Conservation (phyloP, 1,140 invertebrate genomes). For the Panonychus citri region DNA sequence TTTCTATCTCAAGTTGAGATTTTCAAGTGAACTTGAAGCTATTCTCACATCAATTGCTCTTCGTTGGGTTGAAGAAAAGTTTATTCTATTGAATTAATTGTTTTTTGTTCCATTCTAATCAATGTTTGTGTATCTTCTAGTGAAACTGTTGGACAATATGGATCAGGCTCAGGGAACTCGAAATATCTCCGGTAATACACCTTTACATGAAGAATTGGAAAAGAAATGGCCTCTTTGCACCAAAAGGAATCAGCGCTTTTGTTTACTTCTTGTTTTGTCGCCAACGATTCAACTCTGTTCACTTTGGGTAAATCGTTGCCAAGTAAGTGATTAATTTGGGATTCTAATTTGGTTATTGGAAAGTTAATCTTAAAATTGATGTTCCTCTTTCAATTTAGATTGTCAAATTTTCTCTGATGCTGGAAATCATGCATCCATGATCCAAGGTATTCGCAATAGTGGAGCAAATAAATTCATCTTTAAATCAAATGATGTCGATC, state of each 20-base stretch:
- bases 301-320: constrained; percentile 70
- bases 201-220: constrained; percentile 72
- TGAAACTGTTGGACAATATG: constrained; percentile 58
- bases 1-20: too few species aligned
- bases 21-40: too few species aligned
- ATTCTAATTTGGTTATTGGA: neutral
- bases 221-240: constrained; percentile 59
- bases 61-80: neutral
- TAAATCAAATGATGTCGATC: constrained; percentile 67
- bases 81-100: neutral
- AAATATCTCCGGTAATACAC: constrained; percentile 90
- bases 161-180: constrained; percentile 85
- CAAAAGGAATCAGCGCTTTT: constrained; percentile 74
- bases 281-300: constrained; percentile 86
- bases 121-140: constrained; percentile 19
- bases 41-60: neutral
- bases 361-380: too few species aligned
- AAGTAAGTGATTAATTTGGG: constrained; percentile 24
- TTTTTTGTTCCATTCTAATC: neutral
- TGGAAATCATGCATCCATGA: constrained; percentile 97
- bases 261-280: constrained; percentile 91
- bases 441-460: constrained; percentile 83
- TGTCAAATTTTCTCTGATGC: constrained; percentile 93
- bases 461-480: constrained; percentile 81
- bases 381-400: constrained; percentile 21